These are phyloP conservation scores for Platycheirus rosarum DNA, from an alignment of 2,888 invertebrate genomes.

Conservation along the genomic window DNA sequence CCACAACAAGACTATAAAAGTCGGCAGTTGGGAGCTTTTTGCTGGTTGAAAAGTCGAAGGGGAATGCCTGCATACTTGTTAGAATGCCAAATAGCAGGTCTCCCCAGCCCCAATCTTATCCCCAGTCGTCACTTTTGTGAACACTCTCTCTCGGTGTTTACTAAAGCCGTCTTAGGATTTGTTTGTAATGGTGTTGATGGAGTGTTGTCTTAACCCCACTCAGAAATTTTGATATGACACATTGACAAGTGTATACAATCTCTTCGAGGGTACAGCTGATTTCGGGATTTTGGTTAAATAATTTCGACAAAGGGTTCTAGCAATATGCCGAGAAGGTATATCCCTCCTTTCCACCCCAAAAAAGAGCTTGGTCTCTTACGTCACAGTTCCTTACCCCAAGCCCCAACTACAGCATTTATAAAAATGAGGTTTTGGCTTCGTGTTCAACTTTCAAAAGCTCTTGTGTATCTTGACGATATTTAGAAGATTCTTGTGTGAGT, in stretches of 20 bases:
- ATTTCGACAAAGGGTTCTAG: too few relatives aligned
- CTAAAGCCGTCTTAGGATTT: not conserved
- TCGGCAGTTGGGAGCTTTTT: slow-evolving; percentile 40
- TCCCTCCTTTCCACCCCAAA: slow-evolving; percentile 22
- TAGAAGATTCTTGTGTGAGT: slow-evolving; percentile 55
- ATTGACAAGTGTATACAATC: slow-evolving; percentile 40
- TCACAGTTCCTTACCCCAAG: slow-evolving; percentile 47
- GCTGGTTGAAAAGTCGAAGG: slow-evolving; percentile 19
- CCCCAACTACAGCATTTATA: too few relatives aligned
- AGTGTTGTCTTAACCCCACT: not conserved
- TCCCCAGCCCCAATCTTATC: not conserved
- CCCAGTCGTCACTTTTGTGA: not conserved
- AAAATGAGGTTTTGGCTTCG: not conserved
- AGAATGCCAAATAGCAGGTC: slow-evolving; percentile 40
- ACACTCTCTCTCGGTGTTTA: slow-evolving; percentile 31
- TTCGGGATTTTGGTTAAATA: slow-evolving; percentile 46
- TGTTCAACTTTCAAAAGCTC: slow-evolving; percentile 63
- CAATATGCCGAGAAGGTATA: not conserved
- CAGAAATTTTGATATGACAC: slow-evolving; percentile 1
- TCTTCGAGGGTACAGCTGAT: slow-evolving; percentile 12
- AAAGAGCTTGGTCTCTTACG: slow-evolving; percentile 57
- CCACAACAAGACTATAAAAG: slow-evolving; percentile 36
- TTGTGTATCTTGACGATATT: not conserved
- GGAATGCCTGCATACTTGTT: slow-evolving; percentile 54
- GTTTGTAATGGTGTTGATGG: not conserved